Base-by-base conservation (phyloP, 2,888 invertebrate species). In the Sphaerophoria taeniata region DNA sequence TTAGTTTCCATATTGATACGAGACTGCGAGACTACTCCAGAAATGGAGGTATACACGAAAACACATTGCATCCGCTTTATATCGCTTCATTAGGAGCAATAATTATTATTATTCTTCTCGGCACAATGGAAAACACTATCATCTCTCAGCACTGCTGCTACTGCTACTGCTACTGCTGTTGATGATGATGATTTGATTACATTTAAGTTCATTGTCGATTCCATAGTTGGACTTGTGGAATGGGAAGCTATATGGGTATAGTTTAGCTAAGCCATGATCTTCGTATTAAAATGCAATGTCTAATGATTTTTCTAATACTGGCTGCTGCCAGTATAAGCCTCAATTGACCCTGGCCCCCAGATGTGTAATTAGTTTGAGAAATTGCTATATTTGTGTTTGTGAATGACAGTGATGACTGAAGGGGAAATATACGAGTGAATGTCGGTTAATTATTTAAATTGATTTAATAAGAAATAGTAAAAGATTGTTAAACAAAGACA, bases 331-430 rank as follows among this genome's bases (percentile, higher is more conserved):
- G 65, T 51, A 67, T 53, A 39, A 67, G 36, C 56, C 76, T 33
- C 70, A 71, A 79, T 78, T 83, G 83, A 83, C 78, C 83, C 83
- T 79, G 83, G 79, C 83, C 79, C 70, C 24, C 65, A 6, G 56
- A 74, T 74, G 65, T 79, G 70, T 83, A 78, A 83, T 83, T 79
- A 83, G 65, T 71, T 79, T 58, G 65, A 71, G 56, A 51, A 75
- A 24, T 24, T 1, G 24, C 24, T 24, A 24, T 61, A 77, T 39
- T 67, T 12, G 5, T n/a, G 53, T 51, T 24, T 36, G 0, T 14
- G n/a, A 14, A 16, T 36, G 3, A 7, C 12, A 49, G 16, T 3
- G 16, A 5, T n/a, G 33, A 33, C 31, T 4, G 9, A 7, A 6
- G 14, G 14, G 1, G 9, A 16, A 24, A 3, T 7, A 36, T 14